These are phyloP conservation scores for Sardinella longiceps DNA, from an alignment of 2,797 vertebrate genomes.

Conservation along the genomic window DNA sequence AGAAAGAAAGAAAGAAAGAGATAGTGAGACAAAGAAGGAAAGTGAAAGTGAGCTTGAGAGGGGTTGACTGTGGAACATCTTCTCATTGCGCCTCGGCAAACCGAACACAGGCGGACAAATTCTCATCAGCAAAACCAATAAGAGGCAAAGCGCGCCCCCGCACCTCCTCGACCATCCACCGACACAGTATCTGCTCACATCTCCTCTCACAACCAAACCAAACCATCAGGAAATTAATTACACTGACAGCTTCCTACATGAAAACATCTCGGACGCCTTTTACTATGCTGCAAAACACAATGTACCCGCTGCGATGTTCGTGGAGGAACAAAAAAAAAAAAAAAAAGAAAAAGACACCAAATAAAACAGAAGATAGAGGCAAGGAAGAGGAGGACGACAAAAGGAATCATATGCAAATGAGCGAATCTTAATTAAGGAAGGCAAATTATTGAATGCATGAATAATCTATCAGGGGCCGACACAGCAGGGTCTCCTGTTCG, in stretches of 20 bases:
- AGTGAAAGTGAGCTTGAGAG: neutral
- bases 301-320: constrained; percentile 58
- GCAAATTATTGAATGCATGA: constrained; percentile 71
- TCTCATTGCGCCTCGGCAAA: constrained; percentile 28
- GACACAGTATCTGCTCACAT: constrained; percentile 44
- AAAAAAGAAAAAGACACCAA: constrained; percentile 42
- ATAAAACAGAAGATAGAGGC: constrained; percentile 28
- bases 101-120: constrained; percentile 23
- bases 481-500: constrained; percentile 58
- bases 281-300: constrained; percentile 66
- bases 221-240: constrained; percentile 71
- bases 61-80: neutral
- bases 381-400: constrained; percentile 25
- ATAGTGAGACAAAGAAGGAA: neutral
- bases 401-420: constrained; percentile 72
- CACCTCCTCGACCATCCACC: neutral
- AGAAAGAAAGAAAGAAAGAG: neutral
- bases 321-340: neutral
- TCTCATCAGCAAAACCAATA: constrained; percentile 40
- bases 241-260: constrained; percentile 64
- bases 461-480: constrained; percentile 72
- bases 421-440: constrained; percentile 70
- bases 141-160: constrained; percentile 24
- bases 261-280: constrained; percentile 66
- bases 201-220: constrained; percentile 52